Evolutionary conservation across 2,113 vertebrate genomes (phyloP), one percentile per base, ranked within the genome.

Genomic region (Neolamprologus longior): DNA sequence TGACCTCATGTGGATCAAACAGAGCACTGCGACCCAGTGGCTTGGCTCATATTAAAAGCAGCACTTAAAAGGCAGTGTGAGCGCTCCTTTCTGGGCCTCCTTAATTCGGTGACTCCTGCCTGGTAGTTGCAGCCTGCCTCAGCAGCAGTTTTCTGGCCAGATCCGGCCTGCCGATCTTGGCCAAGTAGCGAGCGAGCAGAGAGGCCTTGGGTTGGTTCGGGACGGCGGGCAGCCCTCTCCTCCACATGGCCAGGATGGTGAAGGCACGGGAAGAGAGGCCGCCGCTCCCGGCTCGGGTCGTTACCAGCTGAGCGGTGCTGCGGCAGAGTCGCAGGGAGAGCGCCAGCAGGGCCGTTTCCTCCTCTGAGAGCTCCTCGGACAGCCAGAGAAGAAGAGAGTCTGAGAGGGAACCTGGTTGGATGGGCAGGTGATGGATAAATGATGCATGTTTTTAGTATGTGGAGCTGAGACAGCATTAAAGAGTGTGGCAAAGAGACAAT

Each of bases 171-270:
- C 98, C 97, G 3, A 95, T 97, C 92, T 95, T 97, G 33, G 66
- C 88, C 54, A 99, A 95, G 89, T 97, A 96, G 14, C 24, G 91
- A 26, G 96, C 96, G 71, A 98, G 96, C 40, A 97, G 96, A 17
- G 93, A 91, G 52, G 93, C 90, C 93, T 97, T 97, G 88, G 97
- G 83, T 14, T 95, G 1, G 94, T 93, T 0, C 26, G 94, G 83
- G 92, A 95, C 31, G 2, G 94, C 89, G 2, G 97, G 97, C 73
- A 97, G 97, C 3, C 95, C 96, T 81, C 95, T 96, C 84, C 96
- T 97, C 97, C 98, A 98, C 93, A 96, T 96, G 91, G 91, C 95
- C 89, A 98, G 96, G 21, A 98, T 82, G 26, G 97, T 95, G 7
- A 97, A 97, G 91, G 97, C 96, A 95, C 97, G 98, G 3, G 94